Percentiles rank a stretch among this genome's conserved stretches.
These are phyloP conservation scores for Nomada ferruginata DNA, from an alignment of 2,888 invertebrate species.

Conservation along the genomic window DNA sequence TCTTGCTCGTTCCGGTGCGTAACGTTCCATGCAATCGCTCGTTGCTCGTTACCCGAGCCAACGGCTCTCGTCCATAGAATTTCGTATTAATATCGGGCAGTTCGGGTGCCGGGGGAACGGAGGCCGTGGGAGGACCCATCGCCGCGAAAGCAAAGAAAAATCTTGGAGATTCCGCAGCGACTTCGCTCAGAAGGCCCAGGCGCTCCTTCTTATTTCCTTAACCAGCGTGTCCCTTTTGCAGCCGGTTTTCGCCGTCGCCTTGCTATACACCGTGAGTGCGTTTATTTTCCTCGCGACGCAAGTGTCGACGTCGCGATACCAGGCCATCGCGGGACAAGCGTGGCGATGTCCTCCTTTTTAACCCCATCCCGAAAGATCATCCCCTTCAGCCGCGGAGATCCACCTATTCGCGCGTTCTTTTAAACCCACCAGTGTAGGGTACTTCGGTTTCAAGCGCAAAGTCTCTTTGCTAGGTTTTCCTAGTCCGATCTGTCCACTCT, in stretches of 20 bases:
- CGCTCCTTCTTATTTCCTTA: conserved; percentile 64
- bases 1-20: conserved; percentile 20
- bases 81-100: conserved; percentile 33
- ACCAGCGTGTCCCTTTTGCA: conserved; percentile 65
- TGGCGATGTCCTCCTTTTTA: conserved; percentile 5
- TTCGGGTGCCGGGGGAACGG: conserved; percentile 3
- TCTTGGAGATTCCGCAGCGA: conserved; percentile 39
- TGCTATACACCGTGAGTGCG: conserved; percentile 35
- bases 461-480: background rate
- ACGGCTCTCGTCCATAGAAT: conserved; percentile 33
- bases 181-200: conserved; percentile 16
- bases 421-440: background rate
- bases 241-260: conserved; percentile 63
- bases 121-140: background rate
- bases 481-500: conserved; percentile 2
- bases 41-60: conserved; percentile 21
- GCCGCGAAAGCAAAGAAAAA: conserved; percentile 36
- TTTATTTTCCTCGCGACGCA: conserved; percentile 36
- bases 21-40: conserved; percentile 35
- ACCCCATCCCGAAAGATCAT: background rate
- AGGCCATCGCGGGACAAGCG: conserved; percentile 12
- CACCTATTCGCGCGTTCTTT: background rate
- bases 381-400: too few relatives aligned
- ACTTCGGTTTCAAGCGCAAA: background rate
- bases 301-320: conserved; percentile 41